Base-by-base conservation (phyloP, 2,888 invertebrate species). In the Orthosia cruda region DNA sequence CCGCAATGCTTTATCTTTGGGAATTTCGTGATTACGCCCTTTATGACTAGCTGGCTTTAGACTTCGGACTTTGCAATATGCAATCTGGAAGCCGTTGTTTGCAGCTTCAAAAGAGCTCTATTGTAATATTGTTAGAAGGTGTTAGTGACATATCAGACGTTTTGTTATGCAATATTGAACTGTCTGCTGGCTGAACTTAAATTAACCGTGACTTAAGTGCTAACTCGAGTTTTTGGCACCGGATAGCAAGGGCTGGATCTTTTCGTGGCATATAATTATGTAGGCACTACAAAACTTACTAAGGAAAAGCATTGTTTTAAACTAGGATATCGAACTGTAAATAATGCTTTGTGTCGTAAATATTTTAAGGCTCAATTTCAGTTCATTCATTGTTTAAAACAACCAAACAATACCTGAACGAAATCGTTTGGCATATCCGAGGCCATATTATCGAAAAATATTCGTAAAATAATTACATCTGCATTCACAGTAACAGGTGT, bases 401-500 rank as follows among this genome's bases (percentile, higher is more conserved):
- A 57, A 7, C 3, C 2, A 23, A 50, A n/a, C n/a, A 52, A 57
- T 68, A 20, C 4, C 45, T 20, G 18, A 52, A 45, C 13, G 26
- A 20, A 62, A 74, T 68, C 50, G 70, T 83, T 70, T 54, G 9
- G 40, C 40, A 40, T 40, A 9, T 40, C 16, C 16, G 52, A 49
- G 11, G 3, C 7, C 61, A 47, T 40, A 57, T 69, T 40, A 57
- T 69, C 11, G 61, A 66, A 40, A 64, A 79, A 79, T 79, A 64
- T 80, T 62, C 63, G 40, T 64, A 67, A 64, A 52, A 66, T 58
- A 66, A 77, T 81, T 52, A 71, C 71, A 77, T 67, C 74, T 84
- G 73, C 74, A 84, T 69, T 73, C 45, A 71, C 23, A 66, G 82
- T 81, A 85, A 71, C 85, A 81, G 84, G 81, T 85, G 85, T 78